Conservation (phyloP, 2,888 invertebrate genomes). For the Notocelia uddmanniana region DNA sequence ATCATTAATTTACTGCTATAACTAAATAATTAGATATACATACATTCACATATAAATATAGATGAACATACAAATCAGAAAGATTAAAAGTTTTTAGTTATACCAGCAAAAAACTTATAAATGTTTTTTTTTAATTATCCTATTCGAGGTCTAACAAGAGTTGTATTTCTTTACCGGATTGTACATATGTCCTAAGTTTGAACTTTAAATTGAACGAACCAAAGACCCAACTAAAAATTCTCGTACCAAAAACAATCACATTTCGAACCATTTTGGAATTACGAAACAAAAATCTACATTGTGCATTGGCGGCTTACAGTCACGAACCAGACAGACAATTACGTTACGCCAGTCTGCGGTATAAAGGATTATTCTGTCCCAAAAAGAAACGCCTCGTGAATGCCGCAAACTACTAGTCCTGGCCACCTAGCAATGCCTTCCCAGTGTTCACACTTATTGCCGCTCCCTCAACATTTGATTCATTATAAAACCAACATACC, state of each 20-base stretch:
- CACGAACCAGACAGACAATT: constrained; percentile 27
- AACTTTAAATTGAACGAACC: constrained; percentile 13
- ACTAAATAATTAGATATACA: too few relatives aligned
- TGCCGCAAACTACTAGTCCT: constrained; percentile 18
- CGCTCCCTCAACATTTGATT: constrained; percentile 4
- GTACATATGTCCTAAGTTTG: background rate
- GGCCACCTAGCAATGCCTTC: background rate
- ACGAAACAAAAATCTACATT: constrained; percentile 29
- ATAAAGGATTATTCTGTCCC: constrained; percentile 34
- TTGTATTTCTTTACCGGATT: background rate
- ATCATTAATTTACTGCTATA: too few relatives aligned
- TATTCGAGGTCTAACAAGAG: too few relatives aligned
- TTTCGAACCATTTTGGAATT: constrained; percentile 4
- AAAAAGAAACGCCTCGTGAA: constrained; percentile 26
- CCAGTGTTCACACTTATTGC: constrained; percentile 7
- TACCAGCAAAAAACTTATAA: too few relatives aligned
- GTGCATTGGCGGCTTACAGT: constrained; percentile 30
- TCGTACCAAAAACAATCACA: constrained; percentile 18
- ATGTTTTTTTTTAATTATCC: too few relatives aligned
- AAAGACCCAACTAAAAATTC: constrained; percentile 6
- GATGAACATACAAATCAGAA: too few relatives aligned
- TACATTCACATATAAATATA: too few relatives aligned
- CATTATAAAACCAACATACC: constrained; percentile 10
- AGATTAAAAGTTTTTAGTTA: too few relatives aligned
- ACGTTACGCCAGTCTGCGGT: constrained; percentile 10